These are phyloP conservation scores for Torymus auratus DNA, from an alignment of 2,888 invertebrate species.

Conservation along the genomic window DNA sequence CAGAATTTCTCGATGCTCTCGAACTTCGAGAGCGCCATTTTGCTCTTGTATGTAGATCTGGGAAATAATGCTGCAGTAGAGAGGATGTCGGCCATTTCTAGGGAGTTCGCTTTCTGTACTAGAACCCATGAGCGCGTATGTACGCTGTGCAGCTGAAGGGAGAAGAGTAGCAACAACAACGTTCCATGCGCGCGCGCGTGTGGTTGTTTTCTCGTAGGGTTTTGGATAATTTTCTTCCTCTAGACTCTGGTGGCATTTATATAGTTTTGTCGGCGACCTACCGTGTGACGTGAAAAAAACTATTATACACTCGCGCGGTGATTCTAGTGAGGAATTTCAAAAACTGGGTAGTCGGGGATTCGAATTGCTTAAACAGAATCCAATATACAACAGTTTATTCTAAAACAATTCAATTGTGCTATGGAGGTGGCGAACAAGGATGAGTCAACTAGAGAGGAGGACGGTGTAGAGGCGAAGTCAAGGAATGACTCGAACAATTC, in stretches of 20 bases:
- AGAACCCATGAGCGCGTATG: background rate
- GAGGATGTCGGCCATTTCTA: slow-evolving; percentile 22
- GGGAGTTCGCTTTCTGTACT: slow-evolving; percentile 47
- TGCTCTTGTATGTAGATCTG: background rate
- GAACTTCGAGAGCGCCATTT: slow-evolving; percentile 12
- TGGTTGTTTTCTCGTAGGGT: background rate
- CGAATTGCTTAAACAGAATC: too few relatives aligned
- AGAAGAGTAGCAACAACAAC: background rate
- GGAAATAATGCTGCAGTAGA: background rate
- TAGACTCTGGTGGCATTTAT: background rate
- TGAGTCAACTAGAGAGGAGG: slow-evolving; percentile 6
- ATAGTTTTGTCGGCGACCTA: background rate
- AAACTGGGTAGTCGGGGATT: too few relatives aligned
- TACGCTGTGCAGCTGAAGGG: too few relatives aligned
- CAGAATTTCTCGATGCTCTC: background rate
- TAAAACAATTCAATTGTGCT: too few relatives aligned
- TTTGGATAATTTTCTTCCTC: slow-evolving; percentile 24
- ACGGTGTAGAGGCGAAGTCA: slow-evolving; percentile 5
- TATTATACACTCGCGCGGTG: slow-evolving; percentile 23
- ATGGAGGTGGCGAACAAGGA: too few relatives aligned
- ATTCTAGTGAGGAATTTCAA: slow-evolving; percentile 1
- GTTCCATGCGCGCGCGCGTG: background rate
- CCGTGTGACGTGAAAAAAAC: slow-evolving; percentile 29
- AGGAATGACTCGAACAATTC: slow-evolving; percentile 28
- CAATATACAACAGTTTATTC: too few relatives aligned